Evolutionary conservation across 2,797 vertebrate genomes (phyloP), one percentile per base, ranked within the genome.

Genomic region (Euthynnus affinis): DNA sequence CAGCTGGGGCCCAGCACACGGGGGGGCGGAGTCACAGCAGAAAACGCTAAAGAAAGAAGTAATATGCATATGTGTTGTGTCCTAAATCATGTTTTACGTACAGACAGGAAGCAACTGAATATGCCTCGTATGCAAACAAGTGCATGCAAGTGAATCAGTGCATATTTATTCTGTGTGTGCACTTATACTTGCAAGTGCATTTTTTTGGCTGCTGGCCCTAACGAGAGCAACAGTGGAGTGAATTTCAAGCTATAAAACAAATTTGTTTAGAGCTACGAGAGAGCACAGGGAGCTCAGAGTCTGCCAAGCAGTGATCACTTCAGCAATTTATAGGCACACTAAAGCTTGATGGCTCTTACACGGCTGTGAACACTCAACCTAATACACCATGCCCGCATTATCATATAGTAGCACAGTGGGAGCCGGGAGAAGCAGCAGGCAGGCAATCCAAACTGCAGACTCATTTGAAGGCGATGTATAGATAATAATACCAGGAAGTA

Each of bases 291-390:
- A 84, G 86, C 84, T 87, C 44, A 72, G 76, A 85, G 69, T 80
- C 85, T 91, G 87, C 90, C 91, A 90, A 88, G 81, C 76, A 81
- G 78, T 87, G 82, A 92, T 90, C 86, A 88, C 80, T 85, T 46
- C 53, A 66, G 23, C 70, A 83, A 90, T 92, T 92, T 89, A 92
- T 87, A 74, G 74, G 66, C 75, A 57, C 82, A 89, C 64, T 90
- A 86, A 87, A 89, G 80, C 80, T 77, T 66, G 63, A 89, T 82
- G 84, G 79, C 83, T 86, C 84, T 75, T 81, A 74, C 60, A 44
- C 46, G 42, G 58, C 85, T 74, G 67, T 68, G 87, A 77, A 87
- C 78, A 85, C 81, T 86, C 86, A 86, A 69, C 80, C 60, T 68
- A 76, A 81, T 64, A 81, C 57, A 78, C 63, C 1, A 8, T 58